A percentile compares a stretch with the other conserved stretches of the same genome.
phyloP scores from a whole-genome alignment of 2,888 invertebrate species.

The Drosophila colorata region DNA sequence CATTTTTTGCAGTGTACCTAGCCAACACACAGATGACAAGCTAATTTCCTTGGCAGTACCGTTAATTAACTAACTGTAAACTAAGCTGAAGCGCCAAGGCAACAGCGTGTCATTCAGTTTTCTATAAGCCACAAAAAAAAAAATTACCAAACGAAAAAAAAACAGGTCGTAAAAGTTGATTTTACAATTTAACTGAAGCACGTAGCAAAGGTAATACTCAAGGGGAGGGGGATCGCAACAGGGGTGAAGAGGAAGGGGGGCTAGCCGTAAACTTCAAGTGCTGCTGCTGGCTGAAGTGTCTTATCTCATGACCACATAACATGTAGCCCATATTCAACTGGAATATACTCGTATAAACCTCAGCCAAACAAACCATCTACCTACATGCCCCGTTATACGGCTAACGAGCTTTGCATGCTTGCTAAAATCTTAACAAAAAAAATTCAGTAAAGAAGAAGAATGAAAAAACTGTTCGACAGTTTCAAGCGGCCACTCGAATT shows the following conservation, averaged over 20 bases:
- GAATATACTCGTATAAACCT: conserved; percentile 1
- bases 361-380: not conserved
- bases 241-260: not conserved
- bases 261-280: conserved; percentile 63
- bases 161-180: conserved; percentile 42
- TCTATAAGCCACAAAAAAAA: conserved; percentile 7
- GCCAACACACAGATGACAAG: conserved; percentile 20
- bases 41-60: conserved; percentile 27
- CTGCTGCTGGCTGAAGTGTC: conserved; percentile 59
- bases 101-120: conserved; percentile 28
- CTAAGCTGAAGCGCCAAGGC: conserved; percentile 26
- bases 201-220: conserved; percentile 36
- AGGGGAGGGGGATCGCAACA: not conserved
- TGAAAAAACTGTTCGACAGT: conserved; percentile 32
- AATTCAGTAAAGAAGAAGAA: conserved; percentile 10
- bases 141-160: not conserved
- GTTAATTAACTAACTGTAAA: conserved; percentile 60
- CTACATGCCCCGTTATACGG: conserved; percentile 54
- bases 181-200: conserved; percentile 47
- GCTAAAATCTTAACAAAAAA: conserved; percentile 15
- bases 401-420: conserved; percentile 54
- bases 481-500: conserved; percentile 40
- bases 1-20: conserved; percentile 3
- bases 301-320: conserved; percentile 69
- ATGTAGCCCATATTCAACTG: conserved; percentile 36